These are phyloP conservation scores for Coptotermes formosanus DNA, from an alignment of 1,140 invertebrate species.

Conservation along the genomic window DNA sequence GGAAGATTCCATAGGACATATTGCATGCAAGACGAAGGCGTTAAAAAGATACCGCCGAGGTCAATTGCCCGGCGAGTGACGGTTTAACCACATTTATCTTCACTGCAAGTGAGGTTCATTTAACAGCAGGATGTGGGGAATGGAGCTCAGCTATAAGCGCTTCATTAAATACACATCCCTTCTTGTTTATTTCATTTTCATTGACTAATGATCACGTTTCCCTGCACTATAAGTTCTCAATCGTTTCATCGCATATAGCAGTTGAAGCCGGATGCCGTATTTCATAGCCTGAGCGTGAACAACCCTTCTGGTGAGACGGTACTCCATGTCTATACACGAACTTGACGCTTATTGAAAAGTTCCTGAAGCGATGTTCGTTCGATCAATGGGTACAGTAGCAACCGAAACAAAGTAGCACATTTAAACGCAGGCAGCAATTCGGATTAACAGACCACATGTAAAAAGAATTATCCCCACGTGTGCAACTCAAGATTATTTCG, in stretches of 20 bases:
- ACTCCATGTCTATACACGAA: no score
- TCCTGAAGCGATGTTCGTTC: no score
- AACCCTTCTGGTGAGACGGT: background rate
- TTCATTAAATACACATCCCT: slow-evolving; percentile 32
- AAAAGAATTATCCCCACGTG: no score
- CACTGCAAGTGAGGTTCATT: background rate
- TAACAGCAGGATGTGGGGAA: background rate
- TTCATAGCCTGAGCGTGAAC: background rate
- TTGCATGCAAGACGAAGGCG: no score
- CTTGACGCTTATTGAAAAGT: no score
- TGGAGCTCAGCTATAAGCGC: background rate
- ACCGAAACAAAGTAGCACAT: no score
- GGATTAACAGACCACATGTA: no score
- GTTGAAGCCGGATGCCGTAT: background rate
- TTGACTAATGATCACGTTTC: background rate
- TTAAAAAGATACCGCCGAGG: background rate
- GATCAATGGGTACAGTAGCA: no score
- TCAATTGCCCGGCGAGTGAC: background rate
- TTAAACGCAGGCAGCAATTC: no score
- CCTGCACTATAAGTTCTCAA: background rate
- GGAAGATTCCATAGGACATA: no score
- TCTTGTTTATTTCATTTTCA: slow-evolving; percentile 20
- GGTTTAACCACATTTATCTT: background rate
- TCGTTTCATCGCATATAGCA: background rate
- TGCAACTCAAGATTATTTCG: no score